Evolutionary conservation across 2,888 invertebrate genomes (phyloP), one percentile per base, ranked within the genome.

Genomic region (Microctonus brassicae): DNA sequence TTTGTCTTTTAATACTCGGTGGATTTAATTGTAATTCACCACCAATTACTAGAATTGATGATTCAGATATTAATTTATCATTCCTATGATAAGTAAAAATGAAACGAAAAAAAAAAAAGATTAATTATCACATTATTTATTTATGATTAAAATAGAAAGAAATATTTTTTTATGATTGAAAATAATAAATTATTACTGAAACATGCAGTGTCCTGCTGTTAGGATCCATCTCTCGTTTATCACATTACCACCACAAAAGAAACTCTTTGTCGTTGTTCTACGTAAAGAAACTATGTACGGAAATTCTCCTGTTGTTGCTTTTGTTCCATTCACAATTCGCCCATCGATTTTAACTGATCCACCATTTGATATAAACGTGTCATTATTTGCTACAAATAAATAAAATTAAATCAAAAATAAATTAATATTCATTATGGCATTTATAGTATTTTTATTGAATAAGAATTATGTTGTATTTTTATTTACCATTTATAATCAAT

Each of bases 121-220:
- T 0, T 55, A 42, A 22, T 66, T 34, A n/a, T n/a, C n/a, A n/a
- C n/a, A n/a, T 20, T 10, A 36, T 17, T 17, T n/a, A 24, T 10
- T 22, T 2, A 52, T 33, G 26, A 39, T 1, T 17, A 11, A 20
- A 13, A 17, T 4, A 13, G 47, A 6, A 9, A 3, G 22, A 17
- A 55, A 29, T 9, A 61, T 24, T 52, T 33, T 10, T 36, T 33
- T 39, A 2, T 33, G 1, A 24, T 22, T 34, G 3, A 22, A 62
- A 52, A 17, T 17, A 22, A 17, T n/a, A 0, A 20, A 42, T 70
- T 71, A 78, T 82, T 62, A 79, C 79, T 64, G 55, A 6, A 72
- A 76, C 80, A 85, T 79, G 72, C 85, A 85, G 22, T 86, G 86
- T 0, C 74, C 83, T 0, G 85, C 85, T 0, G 84, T 83, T 4